Conservation (phyloP, 1,140 invertebrate genomes). For the Coptotermes formosanus region DNA sequence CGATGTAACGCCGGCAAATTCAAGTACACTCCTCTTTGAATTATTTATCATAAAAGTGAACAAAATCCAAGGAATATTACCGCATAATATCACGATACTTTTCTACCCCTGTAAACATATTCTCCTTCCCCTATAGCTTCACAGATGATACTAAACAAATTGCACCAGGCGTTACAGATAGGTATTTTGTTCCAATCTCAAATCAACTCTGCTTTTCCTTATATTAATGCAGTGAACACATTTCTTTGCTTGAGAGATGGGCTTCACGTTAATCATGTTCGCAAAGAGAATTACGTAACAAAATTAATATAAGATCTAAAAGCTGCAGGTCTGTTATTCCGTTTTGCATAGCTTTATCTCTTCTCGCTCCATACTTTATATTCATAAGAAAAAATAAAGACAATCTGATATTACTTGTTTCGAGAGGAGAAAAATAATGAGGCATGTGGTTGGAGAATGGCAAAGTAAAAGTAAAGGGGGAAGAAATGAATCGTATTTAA, state of each 20-base stretch:
- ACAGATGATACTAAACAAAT: too few species aligned
- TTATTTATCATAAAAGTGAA: too few species aligned
- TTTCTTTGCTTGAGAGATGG: background rate
- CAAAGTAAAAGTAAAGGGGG: background rate
- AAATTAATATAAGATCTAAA: background rate
- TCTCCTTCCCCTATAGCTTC: too few species aligned
- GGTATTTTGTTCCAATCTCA: too few species aligned
- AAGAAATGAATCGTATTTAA: background rate
- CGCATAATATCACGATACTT: too few species aligned
- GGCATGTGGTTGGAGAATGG: background rate
- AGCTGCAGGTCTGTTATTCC: background rate
- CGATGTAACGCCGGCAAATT: too few species aligned
- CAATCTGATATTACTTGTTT: background rate
- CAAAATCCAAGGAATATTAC: too few species aligned
- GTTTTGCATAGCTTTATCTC: background rate
- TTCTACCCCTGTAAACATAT: too few species aligned
- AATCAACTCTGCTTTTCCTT: too few species aligned
- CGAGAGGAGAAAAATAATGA: background rate
- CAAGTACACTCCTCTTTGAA: too few species aligned
- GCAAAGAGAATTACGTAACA: background rate
- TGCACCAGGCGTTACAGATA: too few species aligned
- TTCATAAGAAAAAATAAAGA: background rate
- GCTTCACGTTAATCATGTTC: background rate
- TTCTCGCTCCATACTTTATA: background rate
- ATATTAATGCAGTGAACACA: too few species aligned